Evolutionary conservation across 2,888 invertebrate species (phyloP).

Genomic region (Matsumyia berberina): DNA sequence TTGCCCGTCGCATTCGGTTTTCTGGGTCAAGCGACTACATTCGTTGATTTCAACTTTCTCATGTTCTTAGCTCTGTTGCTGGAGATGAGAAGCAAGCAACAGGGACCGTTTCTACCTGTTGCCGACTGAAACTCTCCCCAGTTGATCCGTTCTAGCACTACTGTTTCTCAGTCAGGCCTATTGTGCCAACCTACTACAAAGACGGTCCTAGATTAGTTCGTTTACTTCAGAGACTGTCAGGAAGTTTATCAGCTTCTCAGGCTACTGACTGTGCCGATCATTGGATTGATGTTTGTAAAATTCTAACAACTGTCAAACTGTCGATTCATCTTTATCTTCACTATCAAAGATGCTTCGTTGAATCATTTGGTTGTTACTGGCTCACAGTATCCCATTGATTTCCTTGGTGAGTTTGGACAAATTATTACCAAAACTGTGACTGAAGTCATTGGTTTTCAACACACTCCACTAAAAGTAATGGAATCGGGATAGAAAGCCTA

Average conservation of each 20-base stretch:
- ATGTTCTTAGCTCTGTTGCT: neutral
- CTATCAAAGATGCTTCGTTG: slow-evolving; percentile 4
- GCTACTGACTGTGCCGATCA: slow-evolving; percentile 32
- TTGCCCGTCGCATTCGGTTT: slow-evolving; percentile 22
- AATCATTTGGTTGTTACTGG: slow-evolving; percentile 1
- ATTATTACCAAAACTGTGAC: slow-evolving; percentile 61
- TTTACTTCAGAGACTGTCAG: no score
- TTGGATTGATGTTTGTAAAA: slow-evolving; percentile 31
- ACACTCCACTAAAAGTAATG: slow-evolving; percentile 6
- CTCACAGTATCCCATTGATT: neutral
- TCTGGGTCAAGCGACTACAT: neutral
- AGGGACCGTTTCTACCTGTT: neutral
- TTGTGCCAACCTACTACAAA: no score
- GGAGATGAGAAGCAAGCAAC: neutral
- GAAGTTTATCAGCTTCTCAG: no score
- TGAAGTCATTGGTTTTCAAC: no score
- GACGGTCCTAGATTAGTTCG: no score
- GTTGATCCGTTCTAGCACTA: no score
- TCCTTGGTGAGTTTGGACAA: slow-evolving; percentile 56
- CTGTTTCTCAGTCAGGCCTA: no score
- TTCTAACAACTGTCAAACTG: slow-evolving; percentile 27
- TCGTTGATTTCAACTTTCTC: slow-evolving; percentile 14
- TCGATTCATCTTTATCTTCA: slow-evolving; percentile 4
- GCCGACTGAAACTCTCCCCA: neutral
- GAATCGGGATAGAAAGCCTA: slow-evolving; percentile 19